These are phyloP conservation scores for Anolis apletophallus DNA, from an alignment of 2,797 vertebrate species.

Conservation along the genomic window DNA sequence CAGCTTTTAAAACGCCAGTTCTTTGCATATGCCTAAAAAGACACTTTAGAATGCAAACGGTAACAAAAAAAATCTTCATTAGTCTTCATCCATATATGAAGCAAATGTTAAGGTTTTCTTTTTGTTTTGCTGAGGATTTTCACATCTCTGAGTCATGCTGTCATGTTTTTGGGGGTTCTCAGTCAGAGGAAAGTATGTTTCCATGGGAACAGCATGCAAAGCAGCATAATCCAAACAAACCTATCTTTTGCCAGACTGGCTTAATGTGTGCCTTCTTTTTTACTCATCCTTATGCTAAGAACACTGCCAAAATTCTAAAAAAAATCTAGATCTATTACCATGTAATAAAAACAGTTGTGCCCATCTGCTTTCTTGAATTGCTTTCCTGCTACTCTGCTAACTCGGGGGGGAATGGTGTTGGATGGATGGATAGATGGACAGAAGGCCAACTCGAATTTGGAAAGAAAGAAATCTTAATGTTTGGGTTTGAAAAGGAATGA, in stretches of 20 bases:
- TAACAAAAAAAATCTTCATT: background rate
- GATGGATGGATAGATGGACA: background rate
- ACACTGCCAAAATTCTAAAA: background rate
- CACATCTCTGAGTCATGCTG: background rate
- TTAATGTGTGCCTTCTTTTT: constrained; percentile 11
- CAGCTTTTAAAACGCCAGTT: background rate
- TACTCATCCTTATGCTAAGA: constrained; percentile 11
- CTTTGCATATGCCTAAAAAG: background rate
- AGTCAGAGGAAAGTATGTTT: constrained; percentile 11
- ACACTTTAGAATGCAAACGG: background rate
- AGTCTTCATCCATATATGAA: background rate
- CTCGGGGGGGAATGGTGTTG: no score
- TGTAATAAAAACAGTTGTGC: background rate
- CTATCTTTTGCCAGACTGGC: background rate
- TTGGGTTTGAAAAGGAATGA: background rate
- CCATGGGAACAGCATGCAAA: constrained; percentile 28
- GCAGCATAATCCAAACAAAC: background rate
- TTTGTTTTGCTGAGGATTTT: background rate
- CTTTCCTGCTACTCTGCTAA: background rate
- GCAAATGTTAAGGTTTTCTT: background rate
- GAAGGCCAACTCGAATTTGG: background rate
- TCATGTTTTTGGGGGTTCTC: background rate
- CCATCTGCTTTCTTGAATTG: background rate
- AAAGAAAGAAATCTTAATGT: background rate
- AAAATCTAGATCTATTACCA: background rate